Conservation (phyloP, 2,797 vertebrate genomes). For the Valencia hispanica region DNA sequence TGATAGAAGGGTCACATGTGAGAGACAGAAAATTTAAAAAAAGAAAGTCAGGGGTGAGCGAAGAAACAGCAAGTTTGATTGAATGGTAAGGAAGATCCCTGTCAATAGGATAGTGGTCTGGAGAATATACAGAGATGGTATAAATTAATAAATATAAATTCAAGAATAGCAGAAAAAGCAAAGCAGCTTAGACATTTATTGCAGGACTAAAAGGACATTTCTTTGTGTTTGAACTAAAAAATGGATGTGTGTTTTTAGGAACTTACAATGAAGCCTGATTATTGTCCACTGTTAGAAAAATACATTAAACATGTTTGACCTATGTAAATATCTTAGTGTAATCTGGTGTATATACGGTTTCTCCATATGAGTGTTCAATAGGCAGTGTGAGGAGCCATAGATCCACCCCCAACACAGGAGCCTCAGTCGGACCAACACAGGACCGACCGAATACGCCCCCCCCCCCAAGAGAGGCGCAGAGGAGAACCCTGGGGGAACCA, state of each 20-base stretch:
- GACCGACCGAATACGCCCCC: no score
- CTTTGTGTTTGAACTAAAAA: background rate
- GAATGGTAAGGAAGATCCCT: slow-evolving; percentile 34
- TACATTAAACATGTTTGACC: background rate
- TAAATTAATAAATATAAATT: background rate
- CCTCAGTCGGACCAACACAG: no score
- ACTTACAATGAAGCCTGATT: background rate
- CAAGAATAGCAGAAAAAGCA: background rate
- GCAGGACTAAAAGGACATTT: background rate
- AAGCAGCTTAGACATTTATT: background rate
- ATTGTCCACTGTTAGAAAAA: background rate
- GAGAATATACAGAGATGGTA: slow-evolving; percentile 16
- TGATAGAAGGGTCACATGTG: background rate
- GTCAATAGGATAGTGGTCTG: slow-evolving; percentile 7
- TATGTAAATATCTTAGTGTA: background rate
- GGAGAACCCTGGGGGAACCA: no score
- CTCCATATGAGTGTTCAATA: no score
- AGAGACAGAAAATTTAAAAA: background rate
- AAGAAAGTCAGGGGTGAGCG: slow-evolving; percentile 18
- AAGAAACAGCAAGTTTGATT: slow-evolving; percentile 9
- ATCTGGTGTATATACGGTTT: no score
- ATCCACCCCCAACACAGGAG: no score
- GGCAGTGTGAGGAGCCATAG: no score
- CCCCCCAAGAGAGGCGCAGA: no score
- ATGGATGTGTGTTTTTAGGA: background rate